Base-by-base conservation (phyloP, 2,797 vertebrate genomes). In the Dromococcyx pavoninus region DNA sequence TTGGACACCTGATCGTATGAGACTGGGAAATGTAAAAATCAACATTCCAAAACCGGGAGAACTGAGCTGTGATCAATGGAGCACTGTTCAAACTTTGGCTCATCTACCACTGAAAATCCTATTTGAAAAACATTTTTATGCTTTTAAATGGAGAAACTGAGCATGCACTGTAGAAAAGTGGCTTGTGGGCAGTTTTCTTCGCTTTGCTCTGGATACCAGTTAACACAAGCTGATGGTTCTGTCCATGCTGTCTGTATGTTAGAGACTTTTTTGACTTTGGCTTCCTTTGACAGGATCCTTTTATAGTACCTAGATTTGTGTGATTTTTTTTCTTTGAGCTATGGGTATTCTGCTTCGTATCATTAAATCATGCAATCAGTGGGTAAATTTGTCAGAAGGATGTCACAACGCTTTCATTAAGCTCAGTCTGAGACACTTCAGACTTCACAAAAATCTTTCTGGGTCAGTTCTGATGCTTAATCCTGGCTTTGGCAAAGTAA, bases 21-120 rank as follows among this genome's bases (percentile, higher is more conserved):
- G 74, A 80, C 83, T 22, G 57, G 62, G 80, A 95, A 91, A 88
- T 87, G 35, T 93, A 79, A 95, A 96, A 94, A 86, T 95, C 32
- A 25, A 18, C 79, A 80, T 86, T 95, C 90, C 81, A 89, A 88
- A 48, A 96, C 54, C n/a, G 80, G 69, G 93, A 95, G 82, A 41
- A 72, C 73, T 0, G 4, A 93, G 44, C 70, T 87, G 35, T 77
- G 57, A 96, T 95, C 89, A 95, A 61, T 80, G 73, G 46, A 91
- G 41, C 44, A 93, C 48, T 93, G 81, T 95, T 93, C 56, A 90
- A 78, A 51, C 41, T 56, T 86, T 91, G 92, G 79, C 57, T 91
- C 71, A 28, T 88, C 25, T 58, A 39, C 16, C 44, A 54, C 37
- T 44, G 33, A 94, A 96, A 85, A 89, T 44, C 11, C 27, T 74